Evolutionary conservation across 1,140 invertebrate genomes (phyloP), one percentile per base, ranked within the genome.

Genomic region (Lordiphosa clarofinis): DNA sequence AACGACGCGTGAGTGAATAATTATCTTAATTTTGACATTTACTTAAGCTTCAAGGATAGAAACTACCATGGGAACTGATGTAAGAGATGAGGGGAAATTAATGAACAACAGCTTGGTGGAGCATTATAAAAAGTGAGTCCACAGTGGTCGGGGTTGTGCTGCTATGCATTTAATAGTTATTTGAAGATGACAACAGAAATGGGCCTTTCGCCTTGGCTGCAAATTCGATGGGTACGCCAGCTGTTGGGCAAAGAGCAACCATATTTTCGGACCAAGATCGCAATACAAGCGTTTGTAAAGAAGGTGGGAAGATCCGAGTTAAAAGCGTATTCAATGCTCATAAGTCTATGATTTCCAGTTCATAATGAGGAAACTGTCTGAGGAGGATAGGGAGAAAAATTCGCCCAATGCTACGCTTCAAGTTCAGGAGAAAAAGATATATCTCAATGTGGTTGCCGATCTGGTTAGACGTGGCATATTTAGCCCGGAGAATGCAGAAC

Each of bases 31-130:
- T 0, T 10, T 4, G 2, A 0, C 0, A 28, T 10, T 37, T 4
- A n/a, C 10, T 2, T 5, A 37, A 1, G 33, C 4, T 19, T 13
- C 4, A 38, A 65, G 36, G n/a, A 28, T 24, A 87, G 86, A 86
- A 62, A 88, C 86, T 3, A 88, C 87, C 3, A 88, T 88, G 87
- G 86, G 86, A 0, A 70, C 58, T 31, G 67, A 75, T 33, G 61
- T 73, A 0, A 74, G 61, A n/a, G 35, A 37, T 11, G 60, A 63
- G 12, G 49, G 60, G 21, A 65, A 42, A 37, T 55, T 72, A 2
- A 55, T 37, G 10, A 74, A 50, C 12, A 64, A 73, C 19, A 56
- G 48, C 1, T 31, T 86, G 4, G 47, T 88, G 5, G 46, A 60
- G 6, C 63, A 50, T 4, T 88, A 87, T 42, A 71, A 88, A 59